Percentiles rank a stretch among this genome's conserved stretches.
phyloP scores from a whole-genome alignment of 1,140 invertebrate species.

The Teleopsis dalmanni region DNA sequence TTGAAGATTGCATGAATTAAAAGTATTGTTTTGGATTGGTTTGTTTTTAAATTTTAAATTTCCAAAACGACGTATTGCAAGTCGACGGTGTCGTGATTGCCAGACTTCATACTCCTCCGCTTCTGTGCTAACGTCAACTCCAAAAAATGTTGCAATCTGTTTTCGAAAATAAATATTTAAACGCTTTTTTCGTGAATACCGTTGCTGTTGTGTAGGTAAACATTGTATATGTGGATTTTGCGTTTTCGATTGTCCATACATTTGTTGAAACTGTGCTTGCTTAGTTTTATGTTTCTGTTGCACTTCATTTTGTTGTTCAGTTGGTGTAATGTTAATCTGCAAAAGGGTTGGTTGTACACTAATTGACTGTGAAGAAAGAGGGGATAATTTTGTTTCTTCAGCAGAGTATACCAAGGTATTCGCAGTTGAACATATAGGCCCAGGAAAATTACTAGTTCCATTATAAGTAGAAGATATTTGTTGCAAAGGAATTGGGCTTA shows the following conservation, averaged over 20 bases:
- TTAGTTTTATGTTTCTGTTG: neutral
- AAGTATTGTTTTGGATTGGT: neutral
- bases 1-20: neutral
- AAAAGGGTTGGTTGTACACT: too few species aligned
- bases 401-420: too few species aligned
- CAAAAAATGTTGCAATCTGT: conserved; percentile 65
- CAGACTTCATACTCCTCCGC: conserved; percentile 55
- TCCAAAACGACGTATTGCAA: conserved; percentile 48
- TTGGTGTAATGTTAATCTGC: too few species aligned
- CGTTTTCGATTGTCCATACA: conserved; percentile 16
- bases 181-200: conserved; percentile 37
- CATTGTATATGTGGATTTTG: neutral
- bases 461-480: too few species aligned
- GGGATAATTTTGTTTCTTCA: too few species aligned
- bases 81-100: conserved; percentile 59
- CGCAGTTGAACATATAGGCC: too few species aligned
- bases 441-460: too few species aligned
- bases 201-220: conserved; percentile 10
- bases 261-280: conserved; percentile 17
- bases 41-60: conserved; percentile 22
- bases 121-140: conserved; percentile 59
- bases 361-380: too few species aligned
- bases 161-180: conserved; percentile 54
- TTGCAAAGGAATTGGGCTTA: conserved; percentile 34
- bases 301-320: conserved; percentile 5